Percentiles rank a stretch among this genome's conserved stretches.
Conservation (phyloP, 2,888 invertebrate genomes). For the Yponomeuta cagnagella region DNA sequence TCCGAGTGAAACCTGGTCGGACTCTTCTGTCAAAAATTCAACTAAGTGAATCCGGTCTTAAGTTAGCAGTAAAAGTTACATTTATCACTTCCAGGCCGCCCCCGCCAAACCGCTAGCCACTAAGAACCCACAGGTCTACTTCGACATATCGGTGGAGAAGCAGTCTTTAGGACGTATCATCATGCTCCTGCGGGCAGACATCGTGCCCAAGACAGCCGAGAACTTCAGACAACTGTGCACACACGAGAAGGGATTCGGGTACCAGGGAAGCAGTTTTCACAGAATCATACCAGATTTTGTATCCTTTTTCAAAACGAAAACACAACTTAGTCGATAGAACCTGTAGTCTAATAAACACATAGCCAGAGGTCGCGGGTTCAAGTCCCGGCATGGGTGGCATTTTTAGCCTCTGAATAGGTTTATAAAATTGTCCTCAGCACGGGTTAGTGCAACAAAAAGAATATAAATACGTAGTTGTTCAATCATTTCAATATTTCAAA, state of each 20-base stretch:
- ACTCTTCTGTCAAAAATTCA: not conserved
- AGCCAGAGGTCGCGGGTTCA: too few species aligned
- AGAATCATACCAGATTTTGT: constrained; percentile 99
- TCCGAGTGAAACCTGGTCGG: not conserved
- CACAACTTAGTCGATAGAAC: not conserved
- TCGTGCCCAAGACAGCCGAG: constrained; percentile 96
- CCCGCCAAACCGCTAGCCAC: constrained; percentile 54
- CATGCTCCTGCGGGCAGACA: constrained; percentile 92
- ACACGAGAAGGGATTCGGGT: constrained; percentile 97
- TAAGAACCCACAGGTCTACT: constrained; percentile 93
- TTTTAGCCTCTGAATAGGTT: too few species aligned
- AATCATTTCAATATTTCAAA: too few species aligned
- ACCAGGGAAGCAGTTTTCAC: constrained; percentile 92
- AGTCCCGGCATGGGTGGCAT: too few species aligned
- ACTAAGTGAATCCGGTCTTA: too few species aligned
- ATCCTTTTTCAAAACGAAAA: constrained; percentile 69
- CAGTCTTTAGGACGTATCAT: constrained; percentile 92
- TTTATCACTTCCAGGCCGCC: constrained; percentile 36
- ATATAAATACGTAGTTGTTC: too few species aligned
- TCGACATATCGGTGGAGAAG: constrained; percentile 95
- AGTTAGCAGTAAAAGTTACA: not conserved
- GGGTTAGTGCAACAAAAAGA: too few species aligned
- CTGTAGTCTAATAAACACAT: too few species aligned
- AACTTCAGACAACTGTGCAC: constrained; percentile 96
- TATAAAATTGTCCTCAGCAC: too few species aligned